Conservation (phyloP, 2,113 vertebrate genomes). For the Spermophilus dauricus region DNA sequence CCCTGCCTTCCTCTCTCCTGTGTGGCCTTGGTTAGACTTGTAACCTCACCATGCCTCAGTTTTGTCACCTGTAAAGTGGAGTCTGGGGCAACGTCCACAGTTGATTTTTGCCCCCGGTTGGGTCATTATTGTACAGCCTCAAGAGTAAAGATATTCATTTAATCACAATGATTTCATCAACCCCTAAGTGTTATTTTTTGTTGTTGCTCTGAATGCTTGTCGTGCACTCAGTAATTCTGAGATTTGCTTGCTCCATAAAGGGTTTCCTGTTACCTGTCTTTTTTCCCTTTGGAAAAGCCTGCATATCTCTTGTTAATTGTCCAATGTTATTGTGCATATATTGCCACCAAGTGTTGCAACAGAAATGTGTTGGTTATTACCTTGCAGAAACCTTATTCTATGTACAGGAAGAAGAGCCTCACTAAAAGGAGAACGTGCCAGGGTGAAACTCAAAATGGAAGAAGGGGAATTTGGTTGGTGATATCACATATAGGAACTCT, state of each 20-base stretch:
- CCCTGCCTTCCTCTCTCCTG: rapidly evolving
- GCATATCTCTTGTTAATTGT: background rate
- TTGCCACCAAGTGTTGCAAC: background rate
- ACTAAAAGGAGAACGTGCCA: too few relatives aligned
- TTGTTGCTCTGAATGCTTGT: too few relatives aligned
- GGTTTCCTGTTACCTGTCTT: background rate
- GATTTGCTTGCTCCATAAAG: background rate
- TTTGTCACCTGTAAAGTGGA: background rate
- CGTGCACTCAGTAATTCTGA: background rate
- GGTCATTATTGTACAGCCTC: background rate
- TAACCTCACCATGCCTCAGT: background rate
- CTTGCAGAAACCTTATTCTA: background rate
- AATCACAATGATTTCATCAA: background rate
- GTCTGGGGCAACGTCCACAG: background rate
- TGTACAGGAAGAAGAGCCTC: background rate
- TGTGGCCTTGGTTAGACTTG: background rate
- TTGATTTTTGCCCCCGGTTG: background rate
- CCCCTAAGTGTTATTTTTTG: background rate
- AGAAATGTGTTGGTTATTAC: background rate
- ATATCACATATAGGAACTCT: background rate
- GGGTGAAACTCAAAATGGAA: background rate
- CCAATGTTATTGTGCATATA: background rate
- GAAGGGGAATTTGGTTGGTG: background rate
- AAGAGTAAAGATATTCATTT: background rate
- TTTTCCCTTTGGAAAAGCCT: background rate